Percentiles rank a stretch among this genome's conserved stretches.
These are phyloP conservation scores for Ormyrus thymus DNA, from an alignment of 2,888 invertebrate genomes.

Conservation along the genomic window DNA sequence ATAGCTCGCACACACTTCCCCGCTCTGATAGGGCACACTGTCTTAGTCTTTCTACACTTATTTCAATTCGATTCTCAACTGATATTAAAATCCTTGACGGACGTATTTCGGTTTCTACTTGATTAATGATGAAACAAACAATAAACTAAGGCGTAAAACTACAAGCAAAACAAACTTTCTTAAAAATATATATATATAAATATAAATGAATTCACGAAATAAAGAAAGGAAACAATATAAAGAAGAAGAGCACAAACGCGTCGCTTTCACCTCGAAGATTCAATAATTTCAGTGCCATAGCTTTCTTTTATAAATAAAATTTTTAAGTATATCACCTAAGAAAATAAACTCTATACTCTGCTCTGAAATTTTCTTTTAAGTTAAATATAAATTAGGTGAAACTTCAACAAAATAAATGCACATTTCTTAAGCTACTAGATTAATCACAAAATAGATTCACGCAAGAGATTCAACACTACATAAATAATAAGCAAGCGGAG, in stretches of 20 bases:
- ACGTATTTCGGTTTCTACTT: slow-evolving; percentile 9
- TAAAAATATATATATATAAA: slow-evolving; percentile 24
- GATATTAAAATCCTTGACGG: slow-evolving; percentile 1
- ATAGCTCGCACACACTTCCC: no score
- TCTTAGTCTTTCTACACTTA: slow-evolving; percentile 5
- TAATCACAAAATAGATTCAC: slow-evolving; percentile 8
- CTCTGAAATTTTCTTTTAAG: not conserved
- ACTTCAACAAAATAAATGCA: slow-evolving; percentile 17
- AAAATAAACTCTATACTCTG: slow-evolving; percentile 40
- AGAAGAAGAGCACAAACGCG: slow-evolving; percentile 23
- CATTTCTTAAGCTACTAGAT: slow-evolving; percentile 6
- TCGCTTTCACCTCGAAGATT: slow-evolving; percentile 43
- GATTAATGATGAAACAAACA: slow-evolving; percentile 30
- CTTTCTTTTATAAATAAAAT: slow-evolving; percentile 6
- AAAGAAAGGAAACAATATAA: slow-evolving; percentile 22
- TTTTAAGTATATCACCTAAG: slow-evolving; percentile 22
- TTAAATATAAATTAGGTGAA: slow-evolving; percentile 17
- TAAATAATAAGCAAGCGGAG: slow-evolving; percentile 6
- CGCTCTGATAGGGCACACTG: no score
- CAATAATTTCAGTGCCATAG: slow-evolving; percentile 19
- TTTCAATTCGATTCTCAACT: slow-evolving; percentile 28
- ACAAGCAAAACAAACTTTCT: slow-evolving; percentile 39
- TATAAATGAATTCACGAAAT: slow-evolving; percentile 13
- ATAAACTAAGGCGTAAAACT: slow-evolving; percentile 33
- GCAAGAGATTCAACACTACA: slow-evolving; percentile 21